Evolutionary conservation across 2,888 invertebrate genomes (phyloP).

Genomic region (Hyalella azteca): DNA sequence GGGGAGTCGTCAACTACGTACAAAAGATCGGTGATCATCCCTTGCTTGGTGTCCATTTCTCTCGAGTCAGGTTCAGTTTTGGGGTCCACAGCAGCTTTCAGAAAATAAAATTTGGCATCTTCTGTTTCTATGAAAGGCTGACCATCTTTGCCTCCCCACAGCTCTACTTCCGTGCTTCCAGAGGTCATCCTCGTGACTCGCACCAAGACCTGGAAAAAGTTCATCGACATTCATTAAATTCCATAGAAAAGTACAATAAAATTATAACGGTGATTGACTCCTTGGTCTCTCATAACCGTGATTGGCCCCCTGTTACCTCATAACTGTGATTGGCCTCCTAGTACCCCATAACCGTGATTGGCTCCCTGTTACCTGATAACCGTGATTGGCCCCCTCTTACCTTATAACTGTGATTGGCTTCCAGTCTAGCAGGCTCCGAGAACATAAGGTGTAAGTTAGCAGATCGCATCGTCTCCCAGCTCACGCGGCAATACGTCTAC

Average conservation of each 20-base stretch:
- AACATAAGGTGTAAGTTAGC: conserved; percentile 57
- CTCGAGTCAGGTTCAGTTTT: conserved; percentile 44
- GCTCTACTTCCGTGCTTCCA: conserved; percentile 52
- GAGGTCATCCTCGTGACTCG: conserved; percentile 50
- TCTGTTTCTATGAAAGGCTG: conserved; percentile 44
- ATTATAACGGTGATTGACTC: too few relatives aligned
- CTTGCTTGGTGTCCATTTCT: conserved; percentile 50
- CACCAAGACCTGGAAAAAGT: conserved; percentile 50
- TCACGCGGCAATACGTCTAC: conserved; percentile 56
- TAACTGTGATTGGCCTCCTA: too few relatives aligned
- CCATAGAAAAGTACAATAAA: too few relatives aligned
- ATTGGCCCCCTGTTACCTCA: too few relatives aligned
- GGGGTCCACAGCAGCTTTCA: conserved; percentile 57
- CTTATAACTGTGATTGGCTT: conserved; percentile 58
- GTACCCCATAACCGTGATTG: too few relatives aligned
- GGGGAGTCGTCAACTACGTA: conserved; percentile 46
- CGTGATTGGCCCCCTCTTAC: too few relatives aligned
- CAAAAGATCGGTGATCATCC: conserved; percentile 55
- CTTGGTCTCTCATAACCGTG: too few relatives aligned
- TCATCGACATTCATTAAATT: too few relatives aligned
- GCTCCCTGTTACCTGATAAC: too few relatives aligned
- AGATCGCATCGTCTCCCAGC: conserved; percentile 51
- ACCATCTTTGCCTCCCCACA: conserved; percentile 58
- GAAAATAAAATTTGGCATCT: conserved; percentile 54
- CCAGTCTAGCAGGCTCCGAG: conserved; percentile 49